These are phyloP conservation scores for Argya squamiceps DNA, from an alignment of 2,797 vertebrate species.

Conservation along the genomic window DNA sequence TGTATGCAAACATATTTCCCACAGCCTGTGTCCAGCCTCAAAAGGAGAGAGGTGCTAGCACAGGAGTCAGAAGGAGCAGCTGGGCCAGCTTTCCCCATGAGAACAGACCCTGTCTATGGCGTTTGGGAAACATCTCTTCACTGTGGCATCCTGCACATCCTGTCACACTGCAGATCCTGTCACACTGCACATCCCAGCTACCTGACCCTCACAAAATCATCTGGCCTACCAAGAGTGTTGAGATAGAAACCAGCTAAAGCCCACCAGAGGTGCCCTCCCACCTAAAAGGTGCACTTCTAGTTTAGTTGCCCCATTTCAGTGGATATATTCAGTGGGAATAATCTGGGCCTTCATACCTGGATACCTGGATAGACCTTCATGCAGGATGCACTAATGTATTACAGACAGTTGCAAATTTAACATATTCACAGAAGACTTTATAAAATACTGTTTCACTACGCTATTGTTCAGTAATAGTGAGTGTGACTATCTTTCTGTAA, in stretches of 20 bases:
- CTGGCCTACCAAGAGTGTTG: neutral
- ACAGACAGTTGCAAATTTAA: neutral
- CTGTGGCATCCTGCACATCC: neutral
- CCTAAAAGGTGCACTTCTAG: rapidly evolving
- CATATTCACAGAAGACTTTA: neutral
- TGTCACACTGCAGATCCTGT: neutral
- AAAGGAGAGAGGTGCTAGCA: neutral
- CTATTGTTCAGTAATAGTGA: neutral
- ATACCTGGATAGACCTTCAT: neutral
- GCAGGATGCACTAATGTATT: neutral
- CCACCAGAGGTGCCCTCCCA: neutral
- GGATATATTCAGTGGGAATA: neutral
- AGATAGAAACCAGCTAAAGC: neutral
- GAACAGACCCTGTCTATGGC: neutral
- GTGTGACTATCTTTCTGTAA: neutral
- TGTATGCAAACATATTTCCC: neutral
- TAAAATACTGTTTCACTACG: neutral
- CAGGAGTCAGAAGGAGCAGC: neutral
- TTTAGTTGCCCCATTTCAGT: neutral
- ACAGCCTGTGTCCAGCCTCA: neutral
- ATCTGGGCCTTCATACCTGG: neutral
- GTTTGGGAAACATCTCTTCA: neutral
- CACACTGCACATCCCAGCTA: neutral
- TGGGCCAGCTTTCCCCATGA: neutral
- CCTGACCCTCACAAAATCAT: neutral